Evolutionary conservation across 2,888 invertebrate species (phyloP).

Genomic region (Priocnemis perturbator): DNA sequence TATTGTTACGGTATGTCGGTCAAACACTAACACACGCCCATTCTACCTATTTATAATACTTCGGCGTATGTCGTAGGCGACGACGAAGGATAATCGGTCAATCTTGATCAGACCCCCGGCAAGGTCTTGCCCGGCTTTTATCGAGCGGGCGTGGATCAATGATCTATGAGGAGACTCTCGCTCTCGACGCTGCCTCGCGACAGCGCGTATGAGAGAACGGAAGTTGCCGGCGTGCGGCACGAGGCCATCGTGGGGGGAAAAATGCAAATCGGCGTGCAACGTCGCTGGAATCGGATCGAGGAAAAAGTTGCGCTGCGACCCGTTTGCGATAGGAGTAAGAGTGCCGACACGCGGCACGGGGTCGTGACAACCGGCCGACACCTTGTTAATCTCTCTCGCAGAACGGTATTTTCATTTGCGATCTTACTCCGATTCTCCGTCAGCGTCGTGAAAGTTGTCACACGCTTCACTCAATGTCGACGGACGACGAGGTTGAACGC

Average conservation of each 20-base stretch:
- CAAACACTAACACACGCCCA: slow-evolving; percentile 4
- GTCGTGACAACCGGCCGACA: too few relatives aligned
- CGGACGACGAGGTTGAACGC: too few relatives aligned
- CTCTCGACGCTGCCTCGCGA: slow-evolving; percentile 16
- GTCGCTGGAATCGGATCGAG: background rate
- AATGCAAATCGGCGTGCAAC: slow-evolving; percentile 24
- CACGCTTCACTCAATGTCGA: too few relatives aligned
- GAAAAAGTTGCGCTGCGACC: slow-evolving; percentile 1
- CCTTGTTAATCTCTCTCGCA: background rate
- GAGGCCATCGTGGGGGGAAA: too few relatives aligned
- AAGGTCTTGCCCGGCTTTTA: slow-evolving; percentile 33
- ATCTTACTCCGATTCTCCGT: too few relatives aligned
- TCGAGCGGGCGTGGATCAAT: slow-evolving; percentile 25
- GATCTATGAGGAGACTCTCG: slow-evolving; percentile 3
- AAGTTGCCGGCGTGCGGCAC: too few relatives aligned
- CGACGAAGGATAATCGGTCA: slow-evolving; percentile 31
- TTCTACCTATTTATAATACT: slow-evolving; percentile 36
- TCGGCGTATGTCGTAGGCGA: slow-evolving; percentile 32
- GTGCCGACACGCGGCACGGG: slow-evolving; percentile 1
- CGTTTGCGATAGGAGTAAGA: slow-evolving; percentile 28
- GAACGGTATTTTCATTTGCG: background rate
- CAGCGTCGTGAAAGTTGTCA: too few relatives aligned
- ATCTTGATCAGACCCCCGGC: slow-evolving; percentile 20
- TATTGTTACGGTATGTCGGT: slow-evolving; percentile 26
- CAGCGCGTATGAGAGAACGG: slow-evolving; percentile 4